Conservation (phyloP, 2,113 vertebrate species). For the Notothenia rossii region DNA sequence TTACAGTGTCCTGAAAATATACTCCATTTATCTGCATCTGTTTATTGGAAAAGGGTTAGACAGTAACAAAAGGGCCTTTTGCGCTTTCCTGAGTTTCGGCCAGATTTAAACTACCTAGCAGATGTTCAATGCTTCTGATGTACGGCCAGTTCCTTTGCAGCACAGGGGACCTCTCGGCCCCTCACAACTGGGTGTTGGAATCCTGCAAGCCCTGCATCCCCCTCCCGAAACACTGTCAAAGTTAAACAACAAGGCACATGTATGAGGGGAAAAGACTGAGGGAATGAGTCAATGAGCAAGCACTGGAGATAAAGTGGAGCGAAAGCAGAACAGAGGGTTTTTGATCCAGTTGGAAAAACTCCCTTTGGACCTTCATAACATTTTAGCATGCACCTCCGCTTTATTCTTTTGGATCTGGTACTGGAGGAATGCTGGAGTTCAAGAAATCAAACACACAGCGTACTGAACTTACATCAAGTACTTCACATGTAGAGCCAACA, state of each 20-base stretch:
- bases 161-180: slow-evolving; percentile 23
- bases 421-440: slow-evolving; percentile 52
- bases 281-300: slow-evolving; percentile 21
- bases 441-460: slow-evolving; percentile 46
- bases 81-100: slow-evolving; percentile 22
- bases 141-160: slow-evolving; percentile 37
- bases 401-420: slow-evolving; percentile 32
- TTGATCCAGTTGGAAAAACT: slow-evolving; percentile 53
- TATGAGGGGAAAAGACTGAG: background rate
- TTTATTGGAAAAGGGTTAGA: slow-evolving; percentile 40
- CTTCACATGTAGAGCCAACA: slow-evolving; percentile 24
- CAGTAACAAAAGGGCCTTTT: slow-evolving; percentile 45
- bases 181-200: slow-evolving; percentile 27
- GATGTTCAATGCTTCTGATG: slow-evolving; percentile 59
- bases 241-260: slow-evolving; percentile 9
- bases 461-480: slow-evolving; percentile 9
- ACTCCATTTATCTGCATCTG: slow-evolving; percentile 39
- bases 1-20: slow-evolving; percentile 41
- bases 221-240: slow-evolving; percentile 30
- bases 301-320: slow-evolving; percentile 53
- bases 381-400: slow-evolving; percentile 52
- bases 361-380: slow-evolving; percentile 43
- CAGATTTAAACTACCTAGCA: slow-evolving; percentile 59
- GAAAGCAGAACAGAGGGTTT: slow-evolving; percentile 44
- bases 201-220: slow-evolving; percentile 4